Conservation (phyloP, 2,113 vertebrate species). For the Serinus canaria region DNA sequence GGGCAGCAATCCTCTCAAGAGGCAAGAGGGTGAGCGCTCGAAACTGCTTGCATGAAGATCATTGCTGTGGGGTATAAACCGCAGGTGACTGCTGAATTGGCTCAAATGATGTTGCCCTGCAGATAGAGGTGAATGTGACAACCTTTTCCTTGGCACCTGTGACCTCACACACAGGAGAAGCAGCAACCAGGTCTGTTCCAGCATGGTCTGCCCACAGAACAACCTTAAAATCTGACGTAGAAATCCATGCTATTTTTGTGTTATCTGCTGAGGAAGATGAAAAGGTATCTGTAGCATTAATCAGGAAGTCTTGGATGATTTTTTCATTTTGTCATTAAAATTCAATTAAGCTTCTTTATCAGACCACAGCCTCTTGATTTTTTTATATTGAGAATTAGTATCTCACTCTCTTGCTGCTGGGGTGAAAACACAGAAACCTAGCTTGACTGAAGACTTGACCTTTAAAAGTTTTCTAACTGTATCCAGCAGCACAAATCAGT, state of each 20-base stretch:
- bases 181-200: neutral
- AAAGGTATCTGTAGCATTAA: neutral
- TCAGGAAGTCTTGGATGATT: neutral
- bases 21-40: fast-evolving
- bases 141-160: neutral
- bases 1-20: neutral
- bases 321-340: neutral
- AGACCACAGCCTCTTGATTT: neutral
- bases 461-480: neutral
- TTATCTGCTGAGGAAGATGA: neutral
- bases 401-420: neutral
- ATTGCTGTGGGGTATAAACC: neutral
- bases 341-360: neutral
- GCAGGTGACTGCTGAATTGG: neutral
- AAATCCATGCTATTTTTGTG: fast-evolving
- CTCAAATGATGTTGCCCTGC: neutral
- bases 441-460: neutral
- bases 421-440: neutral
- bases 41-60: neutral
- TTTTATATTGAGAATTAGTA: neutral
- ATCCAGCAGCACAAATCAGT: neutral
- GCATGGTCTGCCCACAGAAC: neutral
- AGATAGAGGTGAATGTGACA: neutral
- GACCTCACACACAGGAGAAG: fast-evolving
- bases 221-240: neutral